Conservation (phyloP, 1,140 invertebrate genomes). For the Eriosoma lanigerum region DNA sequence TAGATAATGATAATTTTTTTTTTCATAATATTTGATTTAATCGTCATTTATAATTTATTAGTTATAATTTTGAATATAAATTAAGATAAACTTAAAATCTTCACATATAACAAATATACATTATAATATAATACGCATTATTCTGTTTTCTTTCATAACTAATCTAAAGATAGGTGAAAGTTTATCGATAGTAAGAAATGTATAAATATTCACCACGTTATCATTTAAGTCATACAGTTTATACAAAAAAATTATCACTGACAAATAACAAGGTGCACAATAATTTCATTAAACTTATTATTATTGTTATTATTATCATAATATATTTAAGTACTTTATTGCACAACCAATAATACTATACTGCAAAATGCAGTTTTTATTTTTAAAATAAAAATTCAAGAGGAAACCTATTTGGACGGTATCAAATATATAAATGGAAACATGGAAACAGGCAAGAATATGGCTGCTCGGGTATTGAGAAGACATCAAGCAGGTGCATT, state of each 20-base stretch:
- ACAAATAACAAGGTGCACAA: constrained; percentile 21
- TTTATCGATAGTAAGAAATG: background rate
- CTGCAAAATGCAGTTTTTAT: constrained; percentile 15
- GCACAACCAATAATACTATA: constrained; percentile 50
- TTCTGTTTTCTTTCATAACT: background rate
- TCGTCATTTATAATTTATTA: constrained; percentile 4
- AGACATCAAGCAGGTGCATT: constrained; percentile 30
- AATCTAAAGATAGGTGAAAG: background rate
- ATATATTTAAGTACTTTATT: constrained; percentile 48
- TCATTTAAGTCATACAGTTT: background rate
- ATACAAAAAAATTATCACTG: constrained; percentile 22
- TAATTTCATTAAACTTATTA: constrained; percentile 2
- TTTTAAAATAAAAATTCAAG: constrained; percentile 40
- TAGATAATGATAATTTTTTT: constrained; percentile 45
- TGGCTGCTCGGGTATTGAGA: constrained; percentile 1
- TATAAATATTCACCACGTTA: constrained; percentile 19
- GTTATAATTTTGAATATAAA: constrained; percentile 30
- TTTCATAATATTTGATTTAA: constrained; percentile 11
- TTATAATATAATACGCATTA: constrained; percentile 19
- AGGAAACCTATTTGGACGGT: constrained; percentile 51
- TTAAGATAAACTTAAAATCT: constrained; percentile 35
- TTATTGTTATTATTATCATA: constrained; percentile 7
- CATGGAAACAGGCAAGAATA: constrained; percentile 21
- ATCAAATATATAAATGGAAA: constrained; percentile 49
- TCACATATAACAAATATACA: constrained; percentile 29